phyloP scores from a whole-genome alignment of 2,797 vertebrate genomes.

The Leptatherina wallacei region DNA sequence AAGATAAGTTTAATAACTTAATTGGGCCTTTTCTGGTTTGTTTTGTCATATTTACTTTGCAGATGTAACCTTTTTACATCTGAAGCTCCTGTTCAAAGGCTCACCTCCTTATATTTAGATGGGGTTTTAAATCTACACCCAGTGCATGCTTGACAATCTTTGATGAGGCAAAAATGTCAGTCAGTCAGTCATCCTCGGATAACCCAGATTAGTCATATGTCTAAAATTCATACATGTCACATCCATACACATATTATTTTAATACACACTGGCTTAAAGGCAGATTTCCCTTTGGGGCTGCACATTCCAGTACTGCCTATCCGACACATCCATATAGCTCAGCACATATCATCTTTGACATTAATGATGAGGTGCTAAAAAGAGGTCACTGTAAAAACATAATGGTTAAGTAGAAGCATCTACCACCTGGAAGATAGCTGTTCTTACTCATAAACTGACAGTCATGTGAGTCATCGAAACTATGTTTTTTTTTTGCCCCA shows the following conservation, averaged over 20 bases:
- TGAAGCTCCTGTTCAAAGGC: background rate
- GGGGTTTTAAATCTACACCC: slow-evolving; percentile 1
- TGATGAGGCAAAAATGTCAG: slow-evolving; percentile 11
- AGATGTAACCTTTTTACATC: background rate
- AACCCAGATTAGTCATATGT: slow-evolving; percentile 34
- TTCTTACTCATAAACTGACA: slow-evolving; percentile 34
- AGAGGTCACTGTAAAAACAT: slow-evolving; percentile 69
- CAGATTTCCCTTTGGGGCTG: slow-evolving; percentile 30
- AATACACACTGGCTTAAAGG: slow-evolving; percentile 34
- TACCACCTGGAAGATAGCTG: slow-evolving; percentile 18
- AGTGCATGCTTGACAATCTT: background rate
- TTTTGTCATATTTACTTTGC: slow-evolving; percentile 1
- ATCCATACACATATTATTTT: slow-evolving; percentile 23
- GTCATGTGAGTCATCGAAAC: slow-evolving; percentile 31
- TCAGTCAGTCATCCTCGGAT: slow-evolving; percentile 46
- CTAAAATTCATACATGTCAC: slow-evolving; percentile 52
- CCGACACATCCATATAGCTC: slow-evolving; percentile 60
- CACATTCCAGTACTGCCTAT: slow-evolving; percentile 63
- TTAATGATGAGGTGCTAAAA: slow-evolving; percentile 61
- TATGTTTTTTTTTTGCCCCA: background rate
- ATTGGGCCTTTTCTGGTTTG: slow-evolving; percentile 1
- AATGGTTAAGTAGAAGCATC: slow-evolving; percentile 28
- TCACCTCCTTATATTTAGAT: slow-evolving; percentile 11
- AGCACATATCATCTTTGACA: slow-evolving; percentile 46
- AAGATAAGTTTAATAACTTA: background rate